Evolutionary conservation across 2,797 vertebrate genomes (phyloP).

Genomic region (Sebastiscus tertius): DNA sequence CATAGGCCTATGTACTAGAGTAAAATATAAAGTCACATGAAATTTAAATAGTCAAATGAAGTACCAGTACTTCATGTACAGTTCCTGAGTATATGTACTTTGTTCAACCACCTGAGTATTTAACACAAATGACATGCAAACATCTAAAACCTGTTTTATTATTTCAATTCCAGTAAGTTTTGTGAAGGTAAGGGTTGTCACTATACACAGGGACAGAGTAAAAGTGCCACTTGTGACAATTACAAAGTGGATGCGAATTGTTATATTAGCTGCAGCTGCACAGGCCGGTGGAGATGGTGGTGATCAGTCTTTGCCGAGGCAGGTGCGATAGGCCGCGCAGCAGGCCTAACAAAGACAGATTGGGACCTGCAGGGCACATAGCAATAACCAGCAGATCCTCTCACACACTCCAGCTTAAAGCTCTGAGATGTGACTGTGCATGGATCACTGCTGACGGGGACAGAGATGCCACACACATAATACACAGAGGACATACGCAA

Average conservation of each 20-base stretch:
- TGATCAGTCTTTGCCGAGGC: conserved; percentile 79
- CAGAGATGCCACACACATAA: conserved; percentile 44
- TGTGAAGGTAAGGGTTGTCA: background rate
- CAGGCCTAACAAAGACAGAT: conserved; percentile 82
- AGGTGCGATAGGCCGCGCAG: conserved; percentile 61
- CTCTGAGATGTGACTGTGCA: conserved; percentile 59
- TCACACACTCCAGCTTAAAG: conserved; percentile 49
- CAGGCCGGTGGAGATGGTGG: conserved; percentile 63
- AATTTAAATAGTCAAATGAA: background rate
- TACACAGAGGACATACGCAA: conserved; percentile 14
- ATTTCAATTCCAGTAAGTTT: background rate
- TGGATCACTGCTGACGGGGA: conserved; percentile 55
- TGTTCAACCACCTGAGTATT: background rate
- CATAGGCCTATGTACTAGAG: background rate
- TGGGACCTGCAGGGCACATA: conserved; percentile 71
- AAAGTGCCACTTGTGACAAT: conserved; percentile 70
- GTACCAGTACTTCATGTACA: background rate
- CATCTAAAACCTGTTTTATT: background rate
- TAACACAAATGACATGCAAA: background rate
- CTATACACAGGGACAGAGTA: conserved; percentile 30
- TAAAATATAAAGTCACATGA: background rate
- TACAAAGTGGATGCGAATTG: conserved; percentile 71
- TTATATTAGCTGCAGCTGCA: conserved; percentile 68
- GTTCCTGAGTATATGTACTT: background rate
- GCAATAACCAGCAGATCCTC: conserved; percentile 65